Evolutionary conservation across 92 coral and sea anemone species (phyloP), one percentile per base, ranked within the genome.

Genomic region (Zoanthus gigantus): DNA sequence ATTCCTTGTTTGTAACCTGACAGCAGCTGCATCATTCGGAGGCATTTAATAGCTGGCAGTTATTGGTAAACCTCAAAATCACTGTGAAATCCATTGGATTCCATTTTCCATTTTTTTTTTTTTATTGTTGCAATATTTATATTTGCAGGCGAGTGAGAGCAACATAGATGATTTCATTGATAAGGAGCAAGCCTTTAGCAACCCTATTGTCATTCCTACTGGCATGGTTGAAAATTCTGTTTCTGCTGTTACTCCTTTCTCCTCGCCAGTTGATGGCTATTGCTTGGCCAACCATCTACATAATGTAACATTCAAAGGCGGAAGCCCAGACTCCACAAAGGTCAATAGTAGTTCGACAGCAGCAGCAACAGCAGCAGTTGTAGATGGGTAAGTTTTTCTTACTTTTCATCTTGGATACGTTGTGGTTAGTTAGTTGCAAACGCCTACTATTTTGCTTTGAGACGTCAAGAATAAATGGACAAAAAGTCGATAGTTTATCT

Each of bases 181-280:
- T 8, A 94, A 93, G 45, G 93, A 91, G 37, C 72, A 82, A 76
- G 48, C 84, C 23, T 82, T 81, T 32, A 52, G 86, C 46, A 87
- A 91, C 31, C 94, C 96, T 37, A 97, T 97, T 17, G 91, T 95
- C 63, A 97, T 97, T 32, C 99, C 99, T 45, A 97, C 99, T 17
- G 99, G 93, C 8, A 67, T 90, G 44, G 94, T 91, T 47, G 98
- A 95, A 50, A 93, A 91, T 3, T 63, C 92, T 10, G 52, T 69
- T 68, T 56, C 78, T 67, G 45, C 86, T 76, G 73, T 42, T 81
- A 83, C 84, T 44, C 77, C 90, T 53, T 53, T 77, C 87, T 71
- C 90, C 78, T 75, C 77, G 50, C 71, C 85, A 75, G 72, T 46
- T 57, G 66, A 48, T 57, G 52, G 71, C 58, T 69, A 84, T 34